Base-by-base conservation (phyloP, 64 coral and sea anemone genomes). In the Montipora foliosa region DNA sequence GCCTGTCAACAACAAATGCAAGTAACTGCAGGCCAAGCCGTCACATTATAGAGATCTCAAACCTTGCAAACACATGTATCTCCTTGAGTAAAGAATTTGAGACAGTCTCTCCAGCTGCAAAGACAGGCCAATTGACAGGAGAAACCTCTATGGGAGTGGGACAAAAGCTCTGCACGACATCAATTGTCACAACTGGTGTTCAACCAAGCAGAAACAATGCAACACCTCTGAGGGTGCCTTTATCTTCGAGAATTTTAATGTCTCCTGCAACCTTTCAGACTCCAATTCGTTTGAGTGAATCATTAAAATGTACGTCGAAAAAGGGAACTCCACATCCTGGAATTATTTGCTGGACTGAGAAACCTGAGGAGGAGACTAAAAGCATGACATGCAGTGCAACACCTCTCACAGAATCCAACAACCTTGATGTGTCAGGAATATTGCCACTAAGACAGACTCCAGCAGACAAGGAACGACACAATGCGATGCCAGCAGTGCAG, bases 81-180 rank as follows among this genome's bases (percentile, higher is more conserved):
- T 64, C 75, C 44, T 52, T 79, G 88, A 90, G 47, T 1, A 89
- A 76, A 89, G 73, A 77, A 76, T 76, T 77, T 75, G 87, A 76
- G n/a, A 49, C 71, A 1, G 53, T 77, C 21, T 77, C 53, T 24
- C 22, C 55, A 59, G 21, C 52, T 17, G 29, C 49, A 3, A 77
- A 57, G 24, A 4, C 47, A 89, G 16, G 16, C 2, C 11, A 16
- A 51, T 22, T 48, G 53, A 14, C 44, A 16, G 20, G 11, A 79
- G 22, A 78, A 64, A 15, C 8, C 13, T 77, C 12, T 62, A 21
- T 15, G 0, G 45, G 44, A 69, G 11, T 15, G 0, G 45, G 44
- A 69, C 66, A 53, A 53, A 81, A 70, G 16, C 13, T 5, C 3
- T 21, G 20, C 8, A n/a, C 67, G 14, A 14, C 57, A 46, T 8